Base-by-base conservation (phyloP, 2,797 vertebrate genomes). In the Anabas testudineus region DNA sequence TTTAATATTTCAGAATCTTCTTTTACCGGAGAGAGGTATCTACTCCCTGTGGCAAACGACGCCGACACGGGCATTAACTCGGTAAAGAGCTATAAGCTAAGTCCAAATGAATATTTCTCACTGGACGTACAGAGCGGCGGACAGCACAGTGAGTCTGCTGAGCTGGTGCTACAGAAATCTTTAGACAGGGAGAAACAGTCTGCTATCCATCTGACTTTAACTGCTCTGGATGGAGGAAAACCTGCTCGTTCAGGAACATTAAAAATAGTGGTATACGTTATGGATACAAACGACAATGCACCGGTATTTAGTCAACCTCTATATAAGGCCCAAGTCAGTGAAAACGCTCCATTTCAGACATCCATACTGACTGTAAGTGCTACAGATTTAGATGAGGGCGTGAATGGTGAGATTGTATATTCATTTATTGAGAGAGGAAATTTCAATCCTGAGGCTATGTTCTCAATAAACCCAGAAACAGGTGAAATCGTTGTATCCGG, bases 231-330 rank as follows among this genome's bases (percentile, higher is more conserved):
- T 4, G 93, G 95, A 21, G 95, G 94, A 30, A 92, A 91, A 28
- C 95, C 95, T 21, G 59, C 87, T 3, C 69, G 84, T 10, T 91
- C 93, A 0, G 95, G 95, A 1, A 91, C 91, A 0, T 66, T 94
- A 43, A 81, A 90, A 9, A 90, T 96, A 49, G 12, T 88, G 1
- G 82, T 95, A 0, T 47, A 85, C 51, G 91, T 95, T 1, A 74
- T 95, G 12, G 95, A 96, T 75, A 76, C 66, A 10, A 96, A 96
- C 30, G 95, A n/a, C n/a, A n/a, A n/a, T n/a, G n/a, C n/a, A n/a
- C n/a, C n/a, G n/a, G n/a, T n/a, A n/a, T n/a, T n/a, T 74, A 93
- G 77, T 56, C 87, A 87, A 55, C 37, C 87, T 2, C 76, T 94
- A 0, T 95, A 95, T 0, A 92, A 93, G 53, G 88, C 88, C 0